phyloP scores from a whole-genome alignment of 2,113 vertebrate genomes.

The Puma concolor region DNA sequence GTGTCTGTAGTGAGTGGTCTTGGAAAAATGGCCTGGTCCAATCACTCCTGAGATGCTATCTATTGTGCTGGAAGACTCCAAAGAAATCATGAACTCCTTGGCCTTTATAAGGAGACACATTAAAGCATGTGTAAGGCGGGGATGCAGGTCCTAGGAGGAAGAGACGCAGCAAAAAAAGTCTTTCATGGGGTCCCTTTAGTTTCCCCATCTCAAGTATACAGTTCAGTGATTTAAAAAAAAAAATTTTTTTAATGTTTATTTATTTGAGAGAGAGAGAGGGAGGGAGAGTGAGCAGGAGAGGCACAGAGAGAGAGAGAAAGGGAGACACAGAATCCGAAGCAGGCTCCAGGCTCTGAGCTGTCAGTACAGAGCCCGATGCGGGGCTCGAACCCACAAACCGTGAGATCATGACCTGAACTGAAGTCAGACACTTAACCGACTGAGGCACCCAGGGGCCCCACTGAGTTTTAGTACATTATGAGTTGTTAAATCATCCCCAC shows the following conservation, averaged over 20 bases:
- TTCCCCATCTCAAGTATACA: neutral
- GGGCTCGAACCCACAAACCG: no score
- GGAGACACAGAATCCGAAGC: no score
- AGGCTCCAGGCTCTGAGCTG: no score
- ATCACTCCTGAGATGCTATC: neutral
- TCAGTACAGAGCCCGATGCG: no score
- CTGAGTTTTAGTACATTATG: neutral
- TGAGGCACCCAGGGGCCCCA: no score
- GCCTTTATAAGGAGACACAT: neutral
- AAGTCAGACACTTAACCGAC: no score
- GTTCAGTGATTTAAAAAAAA: neutral
- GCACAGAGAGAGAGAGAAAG: no score
- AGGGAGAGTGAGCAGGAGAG: no score
- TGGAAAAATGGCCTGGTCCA: neutral
- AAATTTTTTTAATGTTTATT: no score
- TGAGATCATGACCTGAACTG: no score
- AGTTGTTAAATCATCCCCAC: neutral
- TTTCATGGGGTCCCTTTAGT: neutral
- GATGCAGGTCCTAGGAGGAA: neutral
- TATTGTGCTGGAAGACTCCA: neutral
- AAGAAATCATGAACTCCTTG: neutral
- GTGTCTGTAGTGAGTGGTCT: neutral
- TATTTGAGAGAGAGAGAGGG: no score
- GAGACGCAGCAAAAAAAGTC: neutral
- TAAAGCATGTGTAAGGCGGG: neutral